These are phyloP conservation scores for Phoeniculus purpureus DNA, from an alignment of 2,797 vertebrate species.

Conservation along the genomic window DNA sequence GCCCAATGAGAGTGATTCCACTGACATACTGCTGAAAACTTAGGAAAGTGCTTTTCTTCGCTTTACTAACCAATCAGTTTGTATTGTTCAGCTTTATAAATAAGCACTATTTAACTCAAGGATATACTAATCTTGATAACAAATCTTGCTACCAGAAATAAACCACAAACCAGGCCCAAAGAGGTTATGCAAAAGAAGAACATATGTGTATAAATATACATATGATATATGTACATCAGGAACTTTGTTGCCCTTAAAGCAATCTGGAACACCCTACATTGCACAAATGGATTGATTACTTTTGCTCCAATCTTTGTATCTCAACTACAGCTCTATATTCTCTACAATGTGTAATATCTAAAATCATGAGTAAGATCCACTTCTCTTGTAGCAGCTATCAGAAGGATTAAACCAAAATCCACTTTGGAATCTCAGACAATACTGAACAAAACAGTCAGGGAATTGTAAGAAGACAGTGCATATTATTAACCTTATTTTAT, in stretches of 20 bases:
- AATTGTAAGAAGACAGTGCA: background rate
- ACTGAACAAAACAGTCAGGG: background rate
- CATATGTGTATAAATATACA: background rate
- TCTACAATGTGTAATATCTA: background rate
- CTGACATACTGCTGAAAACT: slow-evolving; percentile 41
- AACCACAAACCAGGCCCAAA: background rate
- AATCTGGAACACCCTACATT: background rate
- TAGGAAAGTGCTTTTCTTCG: background rate
- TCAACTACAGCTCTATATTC: background rate
- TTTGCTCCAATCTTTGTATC: background rate
- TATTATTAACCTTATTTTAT: slow-evolving; percentile 31
- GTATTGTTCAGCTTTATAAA: slow-evolving; percentile 29
- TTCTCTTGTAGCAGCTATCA: background rate
- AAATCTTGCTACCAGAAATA: background rate
- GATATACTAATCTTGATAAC: background rate
- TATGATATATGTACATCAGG: background rate
- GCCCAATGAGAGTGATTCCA: slow-evolving; percentile 39
- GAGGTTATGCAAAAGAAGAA: background rate
- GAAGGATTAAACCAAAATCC: background rate
- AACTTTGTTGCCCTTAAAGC: background rate
- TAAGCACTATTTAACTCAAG: background rate
- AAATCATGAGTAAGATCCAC: background rate
- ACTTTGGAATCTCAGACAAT: background rate
- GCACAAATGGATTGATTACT: background rate
- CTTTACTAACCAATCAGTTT: background rate